A percentile compares a stretch with the other conserved stretches of the same genome.
Conservation (phyloP, 2,797 vertebrate species). For the Pampus argenteus region DNA sequence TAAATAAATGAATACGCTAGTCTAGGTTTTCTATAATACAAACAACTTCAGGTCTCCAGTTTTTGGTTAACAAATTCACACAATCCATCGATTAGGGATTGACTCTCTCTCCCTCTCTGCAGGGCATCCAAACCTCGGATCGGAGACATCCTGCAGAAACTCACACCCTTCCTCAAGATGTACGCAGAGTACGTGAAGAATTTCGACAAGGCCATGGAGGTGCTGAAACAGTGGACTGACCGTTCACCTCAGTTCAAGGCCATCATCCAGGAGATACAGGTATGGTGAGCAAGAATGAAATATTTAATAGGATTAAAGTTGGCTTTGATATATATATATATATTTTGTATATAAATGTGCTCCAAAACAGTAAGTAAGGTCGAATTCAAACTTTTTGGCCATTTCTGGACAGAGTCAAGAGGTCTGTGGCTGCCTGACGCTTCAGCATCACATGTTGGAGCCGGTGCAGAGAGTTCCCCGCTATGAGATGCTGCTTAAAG, state of each 20-base stretch:
- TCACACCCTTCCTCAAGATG: conserved; percentile 99
- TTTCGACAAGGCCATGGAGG: conserved; percentile 95
- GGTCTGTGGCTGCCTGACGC: conserved; percentile 90
- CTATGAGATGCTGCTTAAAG: conserved; percentile 98
- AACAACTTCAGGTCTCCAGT: no score
- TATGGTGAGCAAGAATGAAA: conserved; percentile 49
- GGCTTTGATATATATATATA: not conserved
- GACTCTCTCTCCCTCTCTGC: conserved; percentile 32
- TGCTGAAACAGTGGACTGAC: conserved; percentile 94
- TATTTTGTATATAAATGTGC: not conserved
- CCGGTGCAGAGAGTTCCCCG: conserved; percentile 97
- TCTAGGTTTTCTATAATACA: not conserved
- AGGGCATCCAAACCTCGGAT: conserved; percentile 93
- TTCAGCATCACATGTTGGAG: conserved; percentile 99
- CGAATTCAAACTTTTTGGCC: not conserved
- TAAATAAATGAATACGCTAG: not conserved
- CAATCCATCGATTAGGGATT: no score
- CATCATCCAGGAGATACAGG: conserved; percentile 96
- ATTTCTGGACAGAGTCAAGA: conserved; percentile 87
- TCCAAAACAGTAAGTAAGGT: not conserved
- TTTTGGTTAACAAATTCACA: not conserved
- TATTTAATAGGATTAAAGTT: not conserved
- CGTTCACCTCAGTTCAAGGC: conserved; percentile 93
- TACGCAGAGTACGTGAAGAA: conserved; percentile 98
- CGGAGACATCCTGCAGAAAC: conserved; percentile 95